Base-by-base conservation (phyloP, 2,797 vertebrate species). In the Pantherophis alleghaniensis region DNA sequence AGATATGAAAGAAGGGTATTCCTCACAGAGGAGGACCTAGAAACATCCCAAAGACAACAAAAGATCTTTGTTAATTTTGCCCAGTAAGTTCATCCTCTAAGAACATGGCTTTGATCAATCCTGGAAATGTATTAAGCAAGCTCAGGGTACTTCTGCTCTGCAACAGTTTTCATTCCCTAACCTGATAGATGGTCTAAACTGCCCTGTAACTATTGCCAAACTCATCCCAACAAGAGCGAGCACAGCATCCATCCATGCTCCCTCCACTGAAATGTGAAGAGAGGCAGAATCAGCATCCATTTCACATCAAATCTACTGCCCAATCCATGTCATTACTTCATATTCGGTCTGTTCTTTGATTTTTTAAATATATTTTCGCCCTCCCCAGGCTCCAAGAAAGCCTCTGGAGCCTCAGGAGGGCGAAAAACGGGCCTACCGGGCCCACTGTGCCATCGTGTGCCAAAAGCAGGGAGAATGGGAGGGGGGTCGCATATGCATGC, bases 91-190 rank as follows among this genome's bases (percentile, higher is more conserved):
- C 95, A 95, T 92, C 91, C 0, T 0, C 93, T 42, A 94, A 94
- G 96, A 97, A 96, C 91, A 94, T 94, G 91, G 94, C 94, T 96
- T 95, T 94, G 96, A 96, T 96, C 95, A 95, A 96, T 96, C 96
- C 94, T 93, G 95, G 96, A 96, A 96, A 96, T 95, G 94, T 47
- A 83, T 83, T 79, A 79, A 20, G 20, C 22, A 83, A 83, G 37
- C 74, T 83, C 74, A 83, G 18, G 28, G 7, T 3, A 56, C 14
- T 87, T 56, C 86, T 87, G 24, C 28, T 87, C 5, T 55, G 26
- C 51, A 55, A 47, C 20, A 47, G 37, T 83, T 83, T 42, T 42
- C 74, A 79, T 79, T 47, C 59, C 22, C 59, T 60, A 60, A 60
- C n/a, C n/a, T 18, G n/a, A 9, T 18, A 74, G 66, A 37, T 74